Base-by-base conservation (phyloP, 2,888 invertebrate species). In the Sinelater perroti region DNA sequence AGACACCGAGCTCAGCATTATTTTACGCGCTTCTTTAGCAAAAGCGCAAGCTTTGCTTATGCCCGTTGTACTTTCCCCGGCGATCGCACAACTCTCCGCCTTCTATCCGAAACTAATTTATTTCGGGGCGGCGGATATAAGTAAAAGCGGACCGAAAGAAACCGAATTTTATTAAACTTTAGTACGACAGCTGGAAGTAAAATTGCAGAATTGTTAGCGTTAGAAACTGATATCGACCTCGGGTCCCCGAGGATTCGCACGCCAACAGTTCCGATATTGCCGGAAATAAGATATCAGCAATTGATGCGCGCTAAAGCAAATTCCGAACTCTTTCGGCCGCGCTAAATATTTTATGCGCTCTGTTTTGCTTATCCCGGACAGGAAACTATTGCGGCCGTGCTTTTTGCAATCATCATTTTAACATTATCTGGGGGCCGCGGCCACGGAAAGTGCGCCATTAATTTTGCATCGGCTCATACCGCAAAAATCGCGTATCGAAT, bases 201-300 rank as follows among this genome's bases (percentile, higher is more conserved):
- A 79, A 77, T 77, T 78, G 76, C 74, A 74, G 78, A 79, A 78
- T 79, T 79, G 77, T 78, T 78, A 77, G 77, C 76, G 72, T 71
- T 72, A 72, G 73, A 72, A 76, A 77, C 75, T 73, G 75, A 73
- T 76, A 78, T 78, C 76, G 77, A 77, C 74, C 76, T 70, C 65
- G 55, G 66, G 63, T 75, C 76, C 75, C 75, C 42, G 35, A 67
- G 75, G 76, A 73, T 71, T 74, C 70, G 71, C 75, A 75, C 75
- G 74, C 76, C 74, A 75, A 74, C 76, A 74, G 75, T 73, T 74
- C 70, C 75, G 75, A 76, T 77, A 76, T 76, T 71, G 70, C 70
- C 66, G 67, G 72, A 74, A 74, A 75, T 75, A 76, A 73, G 71
- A 72, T 72, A 72, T 69, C 66, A 66, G 66, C 64, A 57, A 66